phyloP scores from a whole-genome alignment of 2,113 vertebrate genomes.

The Fukomys damarensis region DNA sequence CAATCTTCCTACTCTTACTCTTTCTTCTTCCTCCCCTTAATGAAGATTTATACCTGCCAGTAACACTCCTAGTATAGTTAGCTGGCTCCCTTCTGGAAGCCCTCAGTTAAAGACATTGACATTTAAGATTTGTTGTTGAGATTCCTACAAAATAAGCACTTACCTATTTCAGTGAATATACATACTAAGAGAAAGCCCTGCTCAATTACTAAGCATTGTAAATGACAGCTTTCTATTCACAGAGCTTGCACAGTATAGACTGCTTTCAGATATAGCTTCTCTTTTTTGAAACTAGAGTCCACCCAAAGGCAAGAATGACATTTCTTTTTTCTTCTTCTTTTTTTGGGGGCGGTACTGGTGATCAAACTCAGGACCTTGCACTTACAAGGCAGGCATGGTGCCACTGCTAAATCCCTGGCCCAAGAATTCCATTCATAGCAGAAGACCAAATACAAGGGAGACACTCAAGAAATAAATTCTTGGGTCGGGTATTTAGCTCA shows the following conservation, averaged over 20 bases:
- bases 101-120: background rate
- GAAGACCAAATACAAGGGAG: background rate
- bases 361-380: no score
- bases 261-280: background rate
- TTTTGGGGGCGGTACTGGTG: no score
- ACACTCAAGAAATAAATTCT: background rate
- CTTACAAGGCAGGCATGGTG: no score
- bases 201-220: background rate
- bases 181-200: background rate
- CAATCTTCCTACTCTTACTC: background rate
- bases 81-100: background rate
- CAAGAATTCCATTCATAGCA: conserved; percentile 10
- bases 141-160: background rate
- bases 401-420: no score
- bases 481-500: no score
- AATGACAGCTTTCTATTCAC: background rate
- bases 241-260: background rate
- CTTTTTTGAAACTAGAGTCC: background rate
- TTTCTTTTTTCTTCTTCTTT: background rate
- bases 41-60: background rate
- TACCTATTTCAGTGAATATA: background rate
- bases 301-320: background rate
- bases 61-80: background rate
- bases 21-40: background rate
- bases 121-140: background rate